Evolutionary conservation across 2,888 invertebrate species (phyloP).

Genomic region (Xanthorhoe designata): DNA sequence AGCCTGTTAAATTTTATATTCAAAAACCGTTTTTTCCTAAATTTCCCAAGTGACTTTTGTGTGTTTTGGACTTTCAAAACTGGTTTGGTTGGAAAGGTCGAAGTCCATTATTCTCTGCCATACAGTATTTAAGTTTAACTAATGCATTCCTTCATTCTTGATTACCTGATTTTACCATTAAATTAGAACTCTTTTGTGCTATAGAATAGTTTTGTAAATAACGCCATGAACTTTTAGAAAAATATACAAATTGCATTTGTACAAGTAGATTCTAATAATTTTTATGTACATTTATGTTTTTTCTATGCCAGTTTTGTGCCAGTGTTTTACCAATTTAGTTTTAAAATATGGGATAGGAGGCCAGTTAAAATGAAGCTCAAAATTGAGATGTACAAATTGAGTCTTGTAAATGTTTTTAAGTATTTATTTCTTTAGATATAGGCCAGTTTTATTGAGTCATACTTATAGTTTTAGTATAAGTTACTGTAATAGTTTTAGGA

Average conservation of each 20-base stretch:
- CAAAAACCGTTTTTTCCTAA: no score
- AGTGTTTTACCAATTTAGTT: constrained; percentile 62
- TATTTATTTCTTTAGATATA: constrained; percentile 80
- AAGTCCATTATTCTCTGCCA: constrained; percentile 73
- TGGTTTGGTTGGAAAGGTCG: constrained; percentile 7
- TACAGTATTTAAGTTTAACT: constrained; percentile 78
- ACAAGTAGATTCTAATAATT: constrained; percentile 15
- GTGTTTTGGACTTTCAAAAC: background rate
- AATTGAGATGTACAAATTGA: constrained; percentile 77
- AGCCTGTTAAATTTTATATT: no score
- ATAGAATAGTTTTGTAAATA: constrained; percentile 34
- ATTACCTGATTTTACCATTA: constrained; percentile 79
- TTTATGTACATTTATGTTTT: constrained; percentile 39
- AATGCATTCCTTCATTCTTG: constrained; percentile 75
- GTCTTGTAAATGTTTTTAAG: constrained; percentile 56
- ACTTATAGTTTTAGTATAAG: constrained; percentile 45
- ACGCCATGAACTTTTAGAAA: constrained; percentile 38
- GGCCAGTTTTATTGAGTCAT: constrained; percentile 83
- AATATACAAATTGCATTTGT: constrained; percentile 30
- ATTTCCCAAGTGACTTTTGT: background rate
- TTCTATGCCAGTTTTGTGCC: constrained; percentile 59
- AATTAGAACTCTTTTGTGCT: constrained; percentile 40
- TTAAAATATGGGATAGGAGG: constrained; percentile 72
- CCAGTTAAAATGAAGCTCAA: constrained; percentile 81
- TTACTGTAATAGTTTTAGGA: constrained; percentile 54